Conservation (phyloP, 2,888 invertebrate species). For the Apodemia hepburni region DNA sequence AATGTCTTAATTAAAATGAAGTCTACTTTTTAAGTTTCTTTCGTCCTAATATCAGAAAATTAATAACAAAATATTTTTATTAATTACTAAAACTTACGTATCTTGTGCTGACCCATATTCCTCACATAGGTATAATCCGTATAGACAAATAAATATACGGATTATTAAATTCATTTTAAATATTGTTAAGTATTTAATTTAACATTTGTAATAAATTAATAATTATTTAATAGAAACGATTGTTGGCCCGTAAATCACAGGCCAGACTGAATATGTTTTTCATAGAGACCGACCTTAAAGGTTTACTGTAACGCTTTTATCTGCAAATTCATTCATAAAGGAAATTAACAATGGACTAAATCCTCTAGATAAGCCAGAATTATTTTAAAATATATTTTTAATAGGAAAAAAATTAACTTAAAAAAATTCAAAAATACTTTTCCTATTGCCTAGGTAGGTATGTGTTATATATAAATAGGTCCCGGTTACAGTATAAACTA, state of each 20-base stretch:
- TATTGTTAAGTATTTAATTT: conserved; percentile 28
- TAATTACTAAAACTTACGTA: conserved; percentile 31
- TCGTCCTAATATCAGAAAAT: too few species aligned
- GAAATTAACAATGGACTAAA: conserved; percentile 44
- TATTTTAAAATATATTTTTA: conserved; percentile 14
- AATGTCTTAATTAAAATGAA: too few species aligned
- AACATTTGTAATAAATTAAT: conserved; percentile 40
- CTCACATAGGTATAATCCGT: conserved; percentile 45
- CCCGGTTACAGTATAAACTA: too few species aligned
- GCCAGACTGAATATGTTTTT: conserved; percentile 45
- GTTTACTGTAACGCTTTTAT: conserved; percentile 41
- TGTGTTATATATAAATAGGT: too few species aligned
- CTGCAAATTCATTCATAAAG: conserved; percentile 47
- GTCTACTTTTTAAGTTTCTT: too few species aligned
- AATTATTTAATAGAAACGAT: conserved; percentile 35
- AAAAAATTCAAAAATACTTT: too few species aligned
- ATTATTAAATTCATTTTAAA: conserved; percentile 46
- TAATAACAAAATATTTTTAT: conserved; percentile 12
- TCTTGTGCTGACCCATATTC: conserved; percentile 45
- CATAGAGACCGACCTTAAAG: conserved; percentile 34
- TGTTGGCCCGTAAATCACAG: conserved; percentile 46
- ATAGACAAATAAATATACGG: conserved; percentile 47
- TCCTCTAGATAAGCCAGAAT: conserved; percentile 42
- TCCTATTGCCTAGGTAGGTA: too few species aligned
- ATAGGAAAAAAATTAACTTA: neutral